Base-by-base conservation (phyloP, 2,113 vertebrate species). In the Pongo pygmaeus region DNA sequence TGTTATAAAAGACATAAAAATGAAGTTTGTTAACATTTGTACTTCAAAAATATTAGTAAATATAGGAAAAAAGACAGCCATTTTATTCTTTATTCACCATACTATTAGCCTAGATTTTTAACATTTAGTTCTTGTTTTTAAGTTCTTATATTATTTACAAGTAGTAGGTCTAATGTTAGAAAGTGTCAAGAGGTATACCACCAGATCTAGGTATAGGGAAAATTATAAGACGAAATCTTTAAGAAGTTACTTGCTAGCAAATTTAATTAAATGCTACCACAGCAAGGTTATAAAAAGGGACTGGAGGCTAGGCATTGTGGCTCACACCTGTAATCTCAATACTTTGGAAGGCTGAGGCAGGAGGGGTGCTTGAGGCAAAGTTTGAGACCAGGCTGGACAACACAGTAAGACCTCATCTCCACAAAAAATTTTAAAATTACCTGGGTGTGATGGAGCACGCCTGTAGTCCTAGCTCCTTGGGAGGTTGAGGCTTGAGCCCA, bases 31-130 rank as follows among this genome's bases (percentile, higher is more conserved):
- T 79, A 84, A 95, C 64, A 95, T 74, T 32, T 79, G 8, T 12
- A 59, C 46, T 78, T 96, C 61, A 95, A 81, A 96, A 89, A 50
- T 48, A 87, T 38, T n/a, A 59, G 57, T 83, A 89, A 92, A 84
- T 48, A 92, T 3, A 69, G 46, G 35, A 35, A 87, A 96, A 64
- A 95, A 84, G 23, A 77, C 0, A 22, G 25, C 30, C 64, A 93
- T 40, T 78, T 57, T 89, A 40, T 59, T 84, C 59, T 89, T 95
- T 84, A 69, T 61, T 77, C 8, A 77, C 13, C 69, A 81, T 32
- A 52, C 3, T 27, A 25, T 12, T 72, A 55, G 50, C 11, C 25
- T 67, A 84, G 18, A 57, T 61, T 85, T 67, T 43, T 64, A 92
- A 74, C 20, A 50, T 61, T 86, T 80, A 84, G 20, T 92, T 92